A percentile compares a stretch with the other conserved stretches of the same genome.
These are phyloP conservation scores for Zosterops hypoxanthus DNA, from an alignment of 2,113 vertebrate species.

Conservation along the genomic window DNA sequence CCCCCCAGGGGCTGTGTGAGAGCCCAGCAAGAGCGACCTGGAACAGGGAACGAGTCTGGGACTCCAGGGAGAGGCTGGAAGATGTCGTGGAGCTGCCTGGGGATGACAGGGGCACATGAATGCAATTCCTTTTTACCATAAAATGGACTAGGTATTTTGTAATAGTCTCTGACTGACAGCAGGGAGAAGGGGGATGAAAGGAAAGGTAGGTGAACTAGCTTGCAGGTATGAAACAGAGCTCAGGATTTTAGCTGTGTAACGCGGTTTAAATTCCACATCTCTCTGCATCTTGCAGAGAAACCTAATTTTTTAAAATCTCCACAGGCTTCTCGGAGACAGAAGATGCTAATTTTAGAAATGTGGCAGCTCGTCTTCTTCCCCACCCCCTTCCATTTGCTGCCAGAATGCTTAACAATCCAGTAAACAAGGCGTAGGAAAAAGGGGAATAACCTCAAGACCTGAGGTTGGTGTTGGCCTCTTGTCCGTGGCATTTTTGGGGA, in stretches of 20 bases:
- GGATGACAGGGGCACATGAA: background rate
- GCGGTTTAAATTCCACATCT: conserved; percentile 19
- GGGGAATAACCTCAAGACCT: background rate
- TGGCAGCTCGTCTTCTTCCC: conserved; percentile 56
- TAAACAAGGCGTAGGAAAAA: conserved; percentile 40
- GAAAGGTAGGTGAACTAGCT: background rate
- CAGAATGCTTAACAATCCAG: conserved; percentile 62
- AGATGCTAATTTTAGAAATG: conserved; percentile 72
- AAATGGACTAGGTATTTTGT: background rate
- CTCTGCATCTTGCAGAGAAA: conserved; percentile 42
- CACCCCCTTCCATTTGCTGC: conserved; percentile 51
- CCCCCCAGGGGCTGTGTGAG: background rate
- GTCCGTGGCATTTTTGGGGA: background rate
- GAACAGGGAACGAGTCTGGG: background rate
- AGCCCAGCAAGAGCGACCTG: background rate
- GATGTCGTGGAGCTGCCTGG: background rate
- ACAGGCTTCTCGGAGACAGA: conserved; percentile 60
- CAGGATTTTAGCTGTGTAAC: background rate
- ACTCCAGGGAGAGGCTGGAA: background rate
- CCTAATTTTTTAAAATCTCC: conserved; percentile 59
- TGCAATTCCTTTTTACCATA: background rate
- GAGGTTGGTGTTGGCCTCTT: background rate
- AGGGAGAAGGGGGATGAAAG: background rate
- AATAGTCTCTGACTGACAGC: background rate
- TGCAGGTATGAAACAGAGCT: background rate